Evolutionary conservation across 2,888 invertebrate genomes (phyloP), one percentile per base, ranked within the genome.

Genomic region (Microctonus hyperodae): DNA sequence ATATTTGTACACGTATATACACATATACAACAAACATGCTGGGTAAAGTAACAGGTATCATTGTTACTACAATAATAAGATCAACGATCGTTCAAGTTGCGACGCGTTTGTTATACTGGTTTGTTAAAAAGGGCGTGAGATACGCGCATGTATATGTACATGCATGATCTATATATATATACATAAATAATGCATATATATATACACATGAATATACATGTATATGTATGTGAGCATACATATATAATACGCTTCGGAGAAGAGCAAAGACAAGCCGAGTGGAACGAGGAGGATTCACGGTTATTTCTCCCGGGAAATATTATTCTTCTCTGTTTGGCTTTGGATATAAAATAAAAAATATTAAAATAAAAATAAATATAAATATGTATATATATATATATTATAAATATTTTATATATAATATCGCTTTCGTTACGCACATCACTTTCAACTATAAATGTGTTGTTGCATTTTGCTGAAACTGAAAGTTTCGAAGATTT

Each of bases 211-310:
- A 28, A 55, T 55, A 55, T 9, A 55, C 55, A 40, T 25, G n/a
- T n/a, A n/a, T n/a, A 16, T 44, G 59, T 10, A 44, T 44, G 44
- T 33, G 31, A 6, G 33, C 31, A 33, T 16, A 33, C 35, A 23
- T 51, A 25, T 37, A 37, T 31, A 16, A 37, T 25, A 37, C 35
- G 37, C 53, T 60, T 62, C 37, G 25, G 53, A 37, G 53, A 62
- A 62, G 59, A n/a, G 28, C 44, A n/a, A 44, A 44, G 23, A 59
- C 44, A 16, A 59, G 37, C 62, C 62, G 37, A 53, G 53, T 25
- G 62, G 62, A 62, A 62, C 62, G 53, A 62, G 53, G 53, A 62
- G 62, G 62, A 62, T 62, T 62, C 62, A 62, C 62, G 62, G 62
- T 62, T 62, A 62, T 62, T 62, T 62, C 53, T 62, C 62, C 37